Evolutionary conservation across 2,113 vertebrate genomes (phyloP), one percentile per base, ranked within the genome.

Genomic region (Lagopus leucura): DNA sequence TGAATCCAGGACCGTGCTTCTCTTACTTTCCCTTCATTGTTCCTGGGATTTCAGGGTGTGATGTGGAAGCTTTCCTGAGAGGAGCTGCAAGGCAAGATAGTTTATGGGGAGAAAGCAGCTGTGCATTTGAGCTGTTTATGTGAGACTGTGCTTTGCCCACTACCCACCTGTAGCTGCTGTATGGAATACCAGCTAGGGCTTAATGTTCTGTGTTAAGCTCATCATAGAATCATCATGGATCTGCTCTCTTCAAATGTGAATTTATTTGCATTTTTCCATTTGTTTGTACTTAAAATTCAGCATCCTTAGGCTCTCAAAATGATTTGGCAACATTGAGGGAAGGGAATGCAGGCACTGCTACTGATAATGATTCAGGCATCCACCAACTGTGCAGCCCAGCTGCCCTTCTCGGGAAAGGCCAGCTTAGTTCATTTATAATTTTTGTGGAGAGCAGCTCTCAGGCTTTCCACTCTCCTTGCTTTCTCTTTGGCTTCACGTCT

Each of bases 361-460:
- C 65, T 75, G 43, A 48, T 54, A 48, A 64, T 52, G 48, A 71
- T 79, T 90, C 79, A 63, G n/a, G 74, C 71, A 76, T 81, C 52
- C 72, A 67, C 89, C 72, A 64, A 30, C 90, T 92, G 69, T 88
- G 75, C 80, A 87, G 32, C 82, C 60, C 64, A 82, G 90, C 88
- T 94, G 76, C 88, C 86, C 79, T 91, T 82, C 52, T 76, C 34
- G 38, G 45, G 72, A 67, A 82, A 38, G 89, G 74, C 67, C 65
- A 54, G 13, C 21, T 93, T 36, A 36, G 47, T 71, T 40, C 10
- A 47, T 43, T 4, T 40, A 20, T 34, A 40, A 69, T 82, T 93
- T 81, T 66, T 70, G 47, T 73, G 52, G 82, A 64, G n/a, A 88
- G 32, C 28, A 83, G 12, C 34, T 88, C 47, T 93, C 40, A 40